A percentile compares a stretch with the other conserved stretches of the same genome.
phyloP scores from a whole-genome alignment of 2,113 vertebrate genomes.

The Oostethus manadensis region DNA sequence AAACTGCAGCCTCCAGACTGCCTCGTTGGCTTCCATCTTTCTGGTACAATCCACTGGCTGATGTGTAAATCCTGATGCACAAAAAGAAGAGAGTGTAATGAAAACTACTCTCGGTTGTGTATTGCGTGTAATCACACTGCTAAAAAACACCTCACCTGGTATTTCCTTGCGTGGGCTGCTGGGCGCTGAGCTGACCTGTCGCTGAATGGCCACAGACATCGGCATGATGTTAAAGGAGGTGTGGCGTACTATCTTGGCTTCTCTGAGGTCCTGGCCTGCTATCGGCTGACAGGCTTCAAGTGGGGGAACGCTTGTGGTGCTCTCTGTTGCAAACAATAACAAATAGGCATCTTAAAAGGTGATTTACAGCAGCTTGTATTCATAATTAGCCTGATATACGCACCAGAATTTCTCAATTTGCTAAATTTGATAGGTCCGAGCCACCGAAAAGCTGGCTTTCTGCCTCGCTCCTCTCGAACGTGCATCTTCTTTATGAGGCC shows the following conservation, averaged over 20 bases:
- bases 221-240: conserved; percentile 71
- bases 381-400: neutral
- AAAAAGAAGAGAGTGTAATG: neutral
- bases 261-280: conserved; percentile 35
- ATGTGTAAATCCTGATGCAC: conserved; percentile 40
- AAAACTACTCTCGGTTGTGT: neutral
- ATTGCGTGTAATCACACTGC: no score
- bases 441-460: conserved; percentile 91
- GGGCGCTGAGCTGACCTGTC: conserved; percentile 78
- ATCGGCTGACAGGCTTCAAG: conserved; percentile 16
- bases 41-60: conserved; percentile 73
- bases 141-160: conserved; percentile 56
- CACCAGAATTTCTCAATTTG: conserved; percentile 54
- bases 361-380: no score
- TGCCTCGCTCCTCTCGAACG: conserved; percentile 80
- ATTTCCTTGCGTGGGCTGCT: conserved; percentile 71
- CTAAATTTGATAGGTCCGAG: conserved; percentile 83
- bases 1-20: conserved; percentile 73
- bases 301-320: neutral
- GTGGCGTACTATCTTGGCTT: conserved; percentile 69
- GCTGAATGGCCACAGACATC: conserved; percentile 52
- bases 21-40: conserved; percentile 54
- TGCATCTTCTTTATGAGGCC: conserved; percentile 87
- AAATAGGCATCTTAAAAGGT: neutral
- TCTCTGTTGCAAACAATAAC: neutral